These are phyloP conservation scores for Toxotes chatareus DNA, from an alignment of 2,113 vertebrate species.

Conservation along the genomic window DNA sequence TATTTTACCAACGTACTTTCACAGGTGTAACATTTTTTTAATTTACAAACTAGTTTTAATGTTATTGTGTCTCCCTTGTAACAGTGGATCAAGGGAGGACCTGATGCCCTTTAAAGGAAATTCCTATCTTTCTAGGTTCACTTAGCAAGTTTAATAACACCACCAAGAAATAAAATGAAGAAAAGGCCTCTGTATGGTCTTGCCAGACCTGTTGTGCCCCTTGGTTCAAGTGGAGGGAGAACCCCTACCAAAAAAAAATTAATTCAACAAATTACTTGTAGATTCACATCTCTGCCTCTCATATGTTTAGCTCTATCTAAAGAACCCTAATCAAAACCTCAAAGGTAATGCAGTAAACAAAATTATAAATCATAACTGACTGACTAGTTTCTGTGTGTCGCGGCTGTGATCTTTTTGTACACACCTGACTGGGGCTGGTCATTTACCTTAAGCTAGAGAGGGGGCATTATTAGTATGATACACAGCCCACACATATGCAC, in stretches of 20 bases:
- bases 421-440: not conserved
- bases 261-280: not conserved
- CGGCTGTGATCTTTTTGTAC: not conserved
- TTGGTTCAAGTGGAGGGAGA: not conserved
- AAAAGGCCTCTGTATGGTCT: not conserved
- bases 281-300: not conserved
- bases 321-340: not conserved
- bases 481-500: constrained; percentile 9
- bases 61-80: not conserved
- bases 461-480: not conserved
- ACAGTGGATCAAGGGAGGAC: not conserved
- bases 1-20: not conserved
- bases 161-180: not conserved
- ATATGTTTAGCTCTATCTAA: constrained; percentile 17
- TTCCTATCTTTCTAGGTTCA: not conserved
- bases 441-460: constrained; percentile 1
- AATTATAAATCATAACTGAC: constrained; percentile 19
- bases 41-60: not conserved
- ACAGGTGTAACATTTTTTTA: not conserved
- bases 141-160: not conserved
- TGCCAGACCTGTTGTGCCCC: not conserved
- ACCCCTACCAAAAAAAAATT: not conserved
- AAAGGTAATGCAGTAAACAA: no score
- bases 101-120: not conserved
- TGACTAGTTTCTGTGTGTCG: not conserved